Evolutionary conservation across 2,888 invertebrate genomes (phyloP).

Genomic region (Periphyllus acericola): DNA sequence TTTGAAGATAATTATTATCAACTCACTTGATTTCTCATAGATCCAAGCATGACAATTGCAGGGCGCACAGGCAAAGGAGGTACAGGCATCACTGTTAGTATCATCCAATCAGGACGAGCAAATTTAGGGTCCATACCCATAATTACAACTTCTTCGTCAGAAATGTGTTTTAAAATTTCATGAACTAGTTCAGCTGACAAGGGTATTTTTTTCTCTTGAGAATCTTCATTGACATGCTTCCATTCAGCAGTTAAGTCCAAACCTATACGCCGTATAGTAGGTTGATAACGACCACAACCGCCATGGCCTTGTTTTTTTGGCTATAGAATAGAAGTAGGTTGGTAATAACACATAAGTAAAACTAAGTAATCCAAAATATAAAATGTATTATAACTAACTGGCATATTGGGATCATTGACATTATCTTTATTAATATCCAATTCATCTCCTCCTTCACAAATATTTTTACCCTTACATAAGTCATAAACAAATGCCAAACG

Average conservation of each 20-base stretch:
- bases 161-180: conserved; percentile 77
- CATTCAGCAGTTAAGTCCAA: conserved; percentile 96
- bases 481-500: conserved; percentile 96
- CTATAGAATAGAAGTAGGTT: conserved; percentile 63
- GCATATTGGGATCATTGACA: conserved; percentile 65
- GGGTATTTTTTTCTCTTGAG: conserved; percentile 94
- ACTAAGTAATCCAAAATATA: background rate
- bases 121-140: conserved; percentile 96
- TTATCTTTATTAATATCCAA: conserved; percentile 85
- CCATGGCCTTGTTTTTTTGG: conserved; percentile 81
- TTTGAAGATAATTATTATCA: background rate
- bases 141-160: conserved; percentile 94
- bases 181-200: conserved; percentile 95
- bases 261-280: conserved; percentile 87
- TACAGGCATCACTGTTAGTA: conserved; percentile 95
- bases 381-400: conserved; percentile 62
- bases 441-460: conserved; percentile 98
- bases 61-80: conserved; percentile 96
- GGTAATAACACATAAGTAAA: background rate
- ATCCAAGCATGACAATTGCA: conserved; percentile 99
- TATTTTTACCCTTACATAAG: conserved; percentile 95
- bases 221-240: conserved; percentile 98
- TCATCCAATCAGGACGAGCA: conserved; percentile 99
- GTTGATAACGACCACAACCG: conserved; percentile 98
- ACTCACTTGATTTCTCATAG: conserved; percentile 85